These are phyloP conservation scores for Chromis chromis DNA, from an alignment of 2,797 vertebrate genomes.

Conservation along the genomic window DNA sequence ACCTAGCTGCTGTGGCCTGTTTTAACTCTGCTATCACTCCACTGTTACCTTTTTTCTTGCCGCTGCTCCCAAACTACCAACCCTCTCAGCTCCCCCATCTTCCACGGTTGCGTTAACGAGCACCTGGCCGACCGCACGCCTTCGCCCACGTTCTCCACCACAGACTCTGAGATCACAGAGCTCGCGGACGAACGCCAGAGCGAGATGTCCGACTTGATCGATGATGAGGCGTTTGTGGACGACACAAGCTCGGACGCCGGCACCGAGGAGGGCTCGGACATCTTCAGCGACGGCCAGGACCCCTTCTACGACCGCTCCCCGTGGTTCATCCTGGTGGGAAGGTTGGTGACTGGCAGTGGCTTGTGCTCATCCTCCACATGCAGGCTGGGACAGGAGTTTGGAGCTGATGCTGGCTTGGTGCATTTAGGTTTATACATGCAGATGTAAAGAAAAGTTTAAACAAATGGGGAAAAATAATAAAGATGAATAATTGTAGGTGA, in stretches of 20 bases:
- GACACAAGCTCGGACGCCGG: slow-evolving; percentile 98
- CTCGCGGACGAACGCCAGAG: slow-evolving; percentile 98
- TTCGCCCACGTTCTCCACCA: slow-evolving; percentile 98
- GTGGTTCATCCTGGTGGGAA: slow-evolving; percentile 99
- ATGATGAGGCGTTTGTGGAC: slow-evolving; percentile 97
- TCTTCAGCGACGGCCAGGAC: slow-evolving; percentile 98
- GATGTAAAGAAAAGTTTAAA: neutral
- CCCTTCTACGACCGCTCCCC: slow-evolving; percentile 99
- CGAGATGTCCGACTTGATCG: slow-evolving; percentile 97
- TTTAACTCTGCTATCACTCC: slow-evolving; percentile 59
- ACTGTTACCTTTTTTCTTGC: slow-evolving; percentile 61
- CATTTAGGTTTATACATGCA: neutral
- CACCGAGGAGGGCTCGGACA: slow-evolving; percentile 97
- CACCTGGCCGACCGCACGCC: slow-evolving; percentile 97
- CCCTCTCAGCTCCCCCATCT: slow-evolving; percentile 94
- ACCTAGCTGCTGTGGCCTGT: slow-evolving; percentile 23
- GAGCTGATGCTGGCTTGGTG: slow-evolving; percentile 49
- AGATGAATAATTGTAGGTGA: neutral
- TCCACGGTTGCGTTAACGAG: slow-evolving; percentile 99
- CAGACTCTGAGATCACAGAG: slow-evolving; percentile 98
- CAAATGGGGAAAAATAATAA: neutral
- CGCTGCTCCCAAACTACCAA: slow-evolving; percentile 51
- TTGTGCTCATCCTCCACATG: slow-evolving; percentile 31
- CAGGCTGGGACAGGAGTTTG: slow-evolving; percentile 50
- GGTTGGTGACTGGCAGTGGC: slow-evolving; percentile 89